Evolutionary conservation across 1,140 invertebrate species (phyloP).

Genomic region (Drosophila simulans): DNA sequence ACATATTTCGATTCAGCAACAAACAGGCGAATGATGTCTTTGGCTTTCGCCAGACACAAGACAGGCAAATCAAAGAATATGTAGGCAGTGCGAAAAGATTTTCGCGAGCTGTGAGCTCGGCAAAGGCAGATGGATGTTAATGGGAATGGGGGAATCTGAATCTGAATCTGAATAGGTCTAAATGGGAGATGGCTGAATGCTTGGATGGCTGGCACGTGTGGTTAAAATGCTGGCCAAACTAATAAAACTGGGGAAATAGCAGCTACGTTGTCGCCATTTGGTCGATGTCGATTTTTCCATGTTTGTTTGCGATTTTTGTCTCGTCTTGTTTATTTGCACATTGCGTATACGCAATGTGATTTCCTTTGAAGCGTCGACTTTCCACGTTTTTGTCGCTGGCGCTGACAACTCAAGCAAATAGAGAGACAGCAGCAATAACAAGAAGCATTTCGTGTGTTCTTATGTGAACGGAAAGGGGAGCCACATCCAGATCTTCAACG

Average conservation of each 20-base stretch:
- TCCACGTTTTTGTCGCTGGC: slow-evolving; percentile 53
- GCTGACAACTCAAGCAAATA: slow-evolving; percentile 64
- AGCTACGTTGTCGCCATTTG: slow-evolving; percentile 66
- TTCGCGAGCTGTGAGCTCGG: slow-evolving; percentile 24
- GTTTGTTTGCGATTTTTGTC: slow-evolving; percentile 58
- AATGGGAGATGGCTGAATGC: slow-evolving; percentile 34
- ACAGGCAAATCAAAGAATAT: slow-evolving; percentile 32
- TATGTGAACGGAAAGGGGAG: background rate
- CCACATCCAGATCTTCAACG: slow-evolving; percentile 16
- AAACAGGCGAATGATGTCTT: slow-evolving; percentile 69
- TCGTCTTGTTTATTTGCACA: slow-evolving; percentile 63
- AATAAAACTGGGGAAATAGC: slow-evolving; percentile 66
- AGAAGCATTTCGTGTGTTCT: slow-evolving; percentile 1
- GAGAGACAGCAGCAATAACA: slow-evolving; percentile 38
- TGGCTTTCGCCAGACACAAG: slow-evolving; percentile 38
- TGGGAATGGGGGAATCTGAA: background rate
- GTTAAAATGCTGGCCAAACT: slow-evolving; percentile 74
- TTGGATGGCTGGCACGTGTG: slow-evolving; percentile 77
- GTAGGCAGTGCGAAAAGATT: slow-evolving; percentile 34
- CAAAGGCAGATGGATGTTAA: slow-evolving; percentile 15
- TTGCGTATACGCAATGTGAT: slow-evolving; percentile 78
- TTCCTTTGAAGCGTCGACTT: slow-evolving; percentile 73
- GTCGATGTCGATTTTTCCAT: slow-evolving; percentile 71
- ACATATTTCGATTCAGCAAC: slow-evolving; percentile 32
- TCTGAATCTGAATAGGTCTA: slow-evolving; percentile 1